Conservation (phyloP, 2,113 vertebrate species). For the Paradisaea rubra region DNA sequence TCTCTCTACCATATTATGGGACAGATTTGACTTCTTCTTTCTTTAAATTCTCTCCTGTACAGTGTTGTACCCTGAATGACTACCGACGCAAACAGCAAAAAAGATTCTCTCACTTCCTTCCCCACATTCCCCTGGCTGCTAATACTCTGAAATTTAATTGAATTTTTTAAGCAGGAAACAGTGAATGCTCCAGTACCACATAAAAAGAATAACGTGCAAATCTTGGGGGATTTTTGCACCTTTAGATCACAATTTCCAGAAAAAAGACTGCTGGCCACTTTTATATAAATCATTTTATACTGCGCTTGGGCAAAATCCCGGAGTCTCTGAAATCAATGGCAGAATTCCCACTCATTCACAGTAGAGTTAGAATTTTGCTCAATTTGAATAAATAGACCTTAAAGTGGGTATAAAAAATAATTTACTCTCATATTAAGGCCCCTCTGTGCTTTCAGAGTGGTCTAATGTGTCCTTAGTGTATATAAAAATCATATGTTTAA, state of each 20-base stretch:
- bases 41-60: not conserved
- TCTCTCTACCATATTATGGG: not conserved
- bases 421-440: constrained; percentile 32
- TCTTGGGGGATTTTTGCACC: not conserved
- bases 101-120: not conserved
- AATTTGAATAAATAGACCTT: constrained; percentile 41
- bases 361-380: constrained; percentile 1
- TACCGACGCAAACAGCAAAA: not conserved
- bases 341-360: constrained; percentile 35
- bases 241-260: not conserved
- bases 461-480: constrained; percentile 24
- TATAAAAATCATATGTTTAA: constrained; percentile 43
- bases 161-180: not conserved
- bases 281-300: not conserved
- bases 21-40: constrained; percentile 22
- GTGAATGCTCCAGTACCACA: not conserved
- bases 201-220: not conserved
- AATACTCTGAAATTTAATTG: not conserved
- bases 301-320: not conserved
- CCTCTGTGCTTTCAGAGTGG: not conserved
- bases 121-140: not conserved
- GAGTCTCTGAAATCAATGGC: not conserved
- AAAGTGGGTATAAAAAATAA: constrained; percentile 52
- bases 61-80: not conserved
- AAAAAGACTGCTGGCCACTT: not conserved